phyloP scores from a whole-genome alignment of 2,888 invertebrate genomes.

The Acrobeloides nanus region DNA sequence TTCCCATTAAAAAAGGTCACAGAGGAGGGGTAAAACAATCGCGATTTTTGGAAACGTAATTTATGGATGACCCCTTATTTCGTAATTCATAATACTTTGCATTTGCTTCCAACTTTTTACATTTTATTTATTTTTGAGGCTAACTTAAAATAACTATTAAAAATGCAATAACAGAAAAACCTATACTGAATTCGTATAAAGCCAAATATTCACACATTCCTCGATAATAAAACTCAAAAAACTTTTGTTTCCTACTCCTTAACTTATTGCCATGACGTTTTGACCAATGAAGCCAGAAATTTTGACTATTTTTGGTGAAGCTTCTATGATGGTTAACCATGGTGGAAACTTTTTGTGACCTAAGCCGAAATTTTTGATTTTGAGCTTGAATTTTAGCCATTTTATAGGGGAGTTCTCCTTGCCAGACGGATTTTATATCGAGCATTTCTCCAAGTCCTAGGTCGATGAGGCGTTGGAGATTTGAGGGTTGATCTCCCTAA shows the following conservation, averaged over 20 bases:
- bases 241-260: slow-evolving; percentile 11
- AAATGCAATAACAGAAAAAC: too few relatives aligned
- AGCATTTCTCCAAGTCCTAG: slow-evolving; percentile 35
- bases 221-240: slow-evolving; percentile 12
- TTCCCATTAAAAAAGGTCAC: too few relatives aligned
- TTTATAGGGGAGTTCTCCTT: slow-evolving; percentile 1
- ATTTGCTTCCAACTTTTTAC: too few relatives aligned
- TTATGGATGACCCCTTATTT: too few relatives aligned
- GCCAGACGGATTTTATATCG: slow-evolving; percentile 22
- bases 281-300: slow-evolving; percentile 41
- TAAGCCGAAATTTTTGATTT: slow-evolving; percentile 17
- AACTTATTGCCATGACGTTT: slow-evolving; percentile 30
- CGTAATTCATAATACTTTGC: too few relatives aligned
- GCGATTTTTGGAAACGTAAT: too few relatives aligned
- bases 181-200: slow-evolving; percentile 6
- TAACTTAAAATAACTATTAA: too few relatives aligned
- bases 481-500: slow-evolving; percentile 45
- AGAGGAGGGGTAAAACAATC: too few relatives aligned
- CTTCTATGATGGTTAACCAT: slow-evolving; percentile 32
- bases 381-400: slow-evolving; percentile 22
- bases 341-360: slow-evolving; percentile 17
- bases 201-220: slow-evolving; percentile 10
- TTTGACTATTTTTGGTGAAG: slow-evolving; percentile 27
- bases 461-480: slow-evolving; percentile 39
- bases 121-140: too few relatives aligned